Evolutionary conservation across 1,140 invertebrate genomes (phyloP), one percentile per base, ranked within the genome.

Genomic region (Mamestra configurata): DNA sequence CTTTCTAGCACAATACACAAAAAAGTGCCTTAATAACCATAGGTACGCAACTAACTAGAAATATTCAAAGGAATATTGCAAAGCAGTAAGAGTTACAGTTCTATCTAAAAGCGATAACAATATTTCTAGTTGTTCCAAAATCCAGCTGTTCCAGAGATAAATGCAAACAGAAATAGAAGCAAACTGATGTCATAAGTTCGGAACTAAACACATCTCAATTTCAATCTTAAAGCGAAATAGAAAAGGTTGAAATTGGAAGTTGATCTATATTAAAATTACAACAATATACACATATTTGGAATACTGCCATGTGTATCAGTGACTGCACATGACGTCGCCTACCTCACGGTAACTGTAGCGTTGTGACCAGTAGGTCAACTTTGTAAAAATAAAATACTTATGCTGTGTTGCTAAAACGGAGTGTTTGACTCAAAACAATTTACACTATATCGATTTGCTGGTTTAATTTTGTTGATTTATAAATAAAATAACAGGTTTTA

Each of bases 271-370:
- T 22, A 64, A 64, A 37, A 37, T 64, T 3, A 43, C 35, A 61
- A 61, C 35, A 43, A 11, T 8, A 31, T 51, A 27, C 27, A 51
- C 27, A 46, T 51, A 35, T 71, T 51, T 53, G 46, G 46, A 53
- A 53, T 71, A 51, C 46, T 71, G 27, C 46, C 68, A 71, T 53
- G 68, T 31, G 53, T 53, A 43, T 49, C 13, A n/a, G 20, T 51
- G 27, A 51, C 24, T 51, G 24, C 46, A 71, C n/a, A 20, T 71
- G 68, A 53, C 15, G 10, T 31, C 68, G 27, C n/a, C 15, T 51
- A 51, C 68, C 24, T 53, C 15, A 11, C 24, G 24, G n/a, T 22
- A 13, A 15, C 24, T 7, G 0, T 10, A 53, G n/a, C 4, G 7
- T 20, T n/a, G 37, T 51, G 15, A 49, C 6, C 68, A 71, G 68